Evolutionary conservation across 2,113 vertebrate genomes (phyloP), one percentile per base, ranked within the genome.

Genomic region (Aviceda subcristata): DNA sequence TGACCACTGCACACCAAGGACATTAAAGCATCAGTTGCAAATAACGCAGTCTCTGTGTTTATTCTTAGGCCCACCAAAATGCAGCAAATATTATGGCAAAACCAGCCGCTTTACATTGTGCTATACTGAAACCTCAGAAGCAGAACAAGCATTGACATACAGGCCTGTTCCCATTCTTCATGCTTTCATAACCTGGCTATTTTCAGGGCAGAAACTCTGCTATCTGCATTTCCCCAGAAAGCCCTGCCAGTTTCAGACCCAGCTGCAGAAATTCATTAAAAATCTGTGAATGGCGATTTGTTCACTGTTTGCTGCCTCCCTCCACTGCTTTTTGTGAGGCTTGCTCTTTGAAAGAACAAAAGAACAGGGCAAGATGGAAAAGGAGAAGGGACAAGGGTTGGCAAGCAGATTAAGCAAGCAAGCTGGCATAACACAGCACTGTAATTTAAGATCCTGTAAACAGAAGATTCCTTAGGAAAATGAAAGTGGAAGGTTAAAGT

Each of bases 261-360:
- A 91, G 94, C 89, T 96, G 96, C 94, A 96, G 80, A 96, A 92
- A 97, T 93, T 69, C 71, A 97, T 97, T 95, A 87, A 22, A 72
- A 91, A 72, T 46, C 86, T 38, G 63, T 94, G 94, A 95, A 92
- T 86, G 86, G 34, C 0, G 5, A n/a, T 86, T 90, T 66, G 88
- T 94, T 96, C 64, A 0, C 59, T 39, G 85, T 53, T 90, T 77
- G 87, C 77, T 91, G 91, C 91, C 53, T 88, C 89, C 59, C 48
- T 81, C 41, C 74, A 7, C 62, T 39, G 85, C 71, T 80, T 80
- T 80, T 73, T 91, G 56, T 81, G 60, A 88, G 57, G 51, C 76
- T 94, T 12, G 6, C 89, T 96, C 94, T 96, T 55, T 91, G 80
- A 83, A 84, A 90, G 82, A 92, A 94, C 84, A 96, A 96, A 95